Base-by-base conservation (phyloP, 2,888 invertebrate species). In the Entomobrya proxima region DNA sequence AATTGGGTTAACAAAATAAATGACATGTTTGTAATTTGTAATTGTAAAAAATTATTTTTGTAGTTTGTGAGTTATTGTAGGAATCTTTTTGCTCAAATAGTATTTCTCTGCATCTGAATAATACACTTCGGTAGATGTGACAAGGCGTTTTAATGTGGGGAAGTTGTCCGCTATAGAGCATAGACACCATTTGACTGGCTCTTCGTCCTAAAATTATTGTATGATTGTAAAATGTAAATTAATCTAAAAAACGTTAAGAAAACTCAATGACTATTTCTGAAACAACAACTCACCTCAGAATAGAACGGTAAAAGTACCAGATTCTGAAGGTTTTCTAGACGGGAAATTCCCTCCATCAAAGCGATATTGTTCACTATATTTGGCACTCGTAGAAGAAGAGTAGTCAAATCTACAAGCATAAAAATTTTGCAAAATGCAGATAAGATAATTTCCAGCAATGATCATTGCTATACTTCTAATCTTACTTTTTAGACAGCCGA, bases 151-250 rank as follows among this genome's bases (percentile, higher is more conserved):
- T 9, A 88, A 50, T 7, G 50, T 55, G 1, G 44, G 78, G 21
- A 88, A 82, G 24, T 64, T 81, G 50, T 88, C 87, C 2, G 85
- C 87, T 32, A 88, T 85, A 6, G 84, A 75, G 32, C 74, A 47
- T 30, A 87, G 27, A n/a, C 88, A 87, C 88, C 88, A 88, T 18
- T 61, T 76, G 9, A 77, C 78, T 13, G 78, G 74, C 50, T 80
- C 55, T n/a, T 64, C 52, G 1, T 9, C 50, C 74, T 74, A 27
- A 30, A 50, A 40, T n/a, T n/a, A 4, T 24, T 30, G 35, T 30
- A 69, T 55, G 74, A 80, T 30, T 18, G 50, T 11, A 58, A 37
- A 18, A 58, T 40, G 37, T 11, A n/a, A n/a, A n/a, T n/a, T n/a
- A n/a, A n/a, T n/a, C n/a, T n/a, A n/a, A n/a, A n/a, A n/a, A n/a